A percentile compares a stretch with the other conserved stretches of the same genome.
Evolutionary conservation across 1,140 invertebrate genomes (phyloP).

Genomic region (Drosophila teissieri): DNA sequence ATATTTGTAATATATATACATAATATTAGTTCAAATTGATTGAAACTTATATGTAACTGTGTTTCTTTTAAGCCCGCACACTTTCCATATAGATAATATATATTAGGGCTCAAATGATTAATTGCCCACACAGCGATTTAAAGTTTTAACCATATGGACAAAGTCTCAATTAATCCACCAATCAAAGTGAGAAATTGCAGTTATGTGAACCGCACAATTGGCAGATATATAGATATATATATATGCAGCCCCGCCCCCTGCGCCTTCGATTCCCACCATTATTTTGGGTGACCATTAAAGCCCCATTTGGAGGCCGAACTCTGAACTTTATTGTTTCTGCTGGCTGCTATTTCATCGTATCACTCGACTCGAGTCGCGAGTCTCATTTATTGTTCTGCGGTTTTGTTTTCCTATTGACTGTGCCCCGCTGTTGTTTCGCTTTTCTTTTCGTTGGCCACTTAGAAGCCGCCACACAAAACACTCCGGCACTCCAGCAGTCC

Average conservation of each 20-base stretch:
- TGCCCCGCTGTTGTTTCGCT: slow-evolving; percentile 12
- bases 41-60: too few species aligned
- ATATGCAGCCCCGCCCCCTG: not conserved
- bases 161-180: not conserved
- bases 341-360: slow-evolving; percentile 24
- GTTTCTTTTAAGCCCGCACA: too few species aligned
- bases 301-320: slow-evolving; percentile 56
- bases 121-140: too few species aligned
- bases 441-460: slow-evolving; percentile 32
- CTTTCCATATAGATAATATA: too few species aligned
- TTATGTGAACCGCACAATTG: slow-evolving; percentile 4
- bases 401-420: slow-evolving; percentile 38
- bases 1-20: too few species aligned
- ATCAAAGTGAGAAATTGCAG: not conserved
- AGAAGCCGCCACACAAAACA: slow-evolving; percentile 66
- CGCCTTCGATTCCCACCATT: slow-evolving; percentile 2
- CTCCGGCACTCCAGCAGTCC: slow-evolving; percentile 35
- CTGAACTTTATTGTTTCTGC: slow-evolving; percentile 63
- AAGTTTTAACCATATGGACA: not conserved
- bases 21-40: too few species aligned
- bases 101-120: too few species aligned
- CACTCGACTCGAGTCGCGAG: slow-evolving; percentile 18
- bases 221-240: not conserved
- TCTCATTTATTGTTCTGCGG: slow-evolving; percentile 34
- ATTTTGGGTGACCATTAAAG: slow-evolving; percentile 24